Base-by-base conservation (phyloP, 2,888 invertebrate genomes). In the Tanytarsus gracilentus region DNA sequence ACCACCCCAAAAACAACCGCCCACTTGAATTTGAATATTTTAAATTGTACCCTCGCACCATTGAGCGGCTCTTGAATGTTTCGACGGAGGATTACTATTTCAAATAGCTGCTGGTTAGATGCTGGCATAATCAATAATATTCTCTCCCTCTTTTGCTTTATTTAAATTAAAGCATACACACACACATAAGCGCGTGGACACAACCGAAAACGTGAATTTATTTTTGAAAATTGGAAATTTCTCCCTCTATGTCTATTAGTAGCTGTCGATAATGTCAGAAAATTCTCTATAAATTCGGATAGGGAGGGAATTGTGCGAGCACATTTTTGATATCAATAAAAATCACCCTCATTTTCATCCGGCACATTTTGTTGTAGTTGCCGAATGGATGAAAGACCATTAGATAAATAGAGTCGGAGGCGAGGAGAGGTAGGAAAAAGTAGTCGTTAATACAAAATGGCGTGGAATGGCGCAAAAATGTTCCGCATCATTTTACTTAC, bases 71-170 rank as follows among this genome's bases (percentile, higher is more conserved):
- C 39, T n/a, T n/a, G n/a, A n/a, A n/a, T n/a, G 14, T 36, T 14
- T 16, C 16, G 36, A 16, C 3, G 49, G 14, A 33, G 33, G 55
- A 55, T 55, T 55, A 55, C 33, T 40, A 55, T 55, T 30, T 55
- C 26, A 55, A 55, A 55, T 55, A 55, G 55, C 55, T 55, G 55
- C 40, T 55, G 55, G 55, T 55, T 55, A 55, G 55, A 55, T n/a
- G 26, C 2, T 4, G 18, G 33, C 55, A 55, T 55, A 55, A 40
- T 55, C 55, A 55, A 55, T 55, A 55, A 55, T 55, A 40, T 39
- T 16, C 16, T 30, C 30, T 50, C 53, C 33, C 52, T 9, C 49
- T 48, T 11, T 49, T 3, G 14, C 29, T 27, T 27, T 50, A 29
- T 6, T 50, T 44, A 21, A 21, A 44, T 16, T 44, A 11, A 16